Evolutionary conservation across 2,888 invertebrate genomes (phyloP).

Genomic region (Eledone cirrhosa): DNA sequence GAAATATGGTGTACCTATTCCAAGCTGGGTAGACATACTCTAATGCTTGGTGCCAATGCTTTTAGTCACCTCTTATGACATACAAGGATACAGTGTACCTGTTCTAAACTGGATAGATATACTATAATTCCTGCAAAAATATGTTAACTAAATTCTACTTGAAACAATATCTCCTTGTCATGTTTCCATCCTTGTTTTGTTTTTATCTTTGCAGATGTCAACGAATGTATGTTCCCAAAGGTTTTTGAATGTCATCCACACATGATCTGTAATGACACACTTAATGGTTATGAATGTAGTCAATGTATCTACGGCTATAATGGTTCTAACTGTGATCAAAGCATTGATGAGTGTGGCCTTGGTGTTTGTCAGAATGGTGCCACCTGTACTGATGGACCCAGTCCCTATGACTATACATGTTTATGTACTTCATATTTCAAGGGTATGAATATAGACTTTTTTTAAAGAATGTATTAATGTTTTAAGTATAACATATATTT

Average conservation of each 20-base stretch:
- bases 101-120: too few relatives aligned
- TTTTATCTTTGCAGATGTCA: constrained; percentile 34
- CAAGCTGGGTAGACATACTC: too few relatives aligned
- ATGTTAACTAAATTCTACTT: too few relatives aligned
- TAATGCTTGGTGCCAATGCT: too few relatives aligned
- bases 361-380: constrained; percentile 20
- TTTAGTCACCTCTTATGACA: too few relatives aligned
- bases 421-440: background rate
- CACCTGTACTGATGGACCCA: background rate
- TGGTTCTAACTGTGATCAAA: constrained; percentile 33
- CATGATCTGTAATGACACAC: constrained; percentile 32
- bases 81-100: too few relatives aligned
- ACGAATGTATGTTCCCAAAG: constrained; percentile 35
- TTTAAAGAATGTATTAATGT: background rate
- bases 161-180: too few relatives aligned
- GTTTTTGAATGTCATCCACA: constrained; percentile 32
- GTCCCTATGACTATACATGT: constrained; percentile 24
- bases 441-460: background rate
- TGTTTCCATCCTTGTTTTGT: too few relatives aligned
- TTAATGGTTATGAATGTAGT: constrained; percentile 33
- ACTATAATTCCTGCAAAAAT: too few relatives aligned
- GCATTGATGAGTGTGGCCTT: constrained; percentile 29
- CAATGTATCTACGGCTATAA: constrained; percentile 34
- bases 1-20: too few relatives aligned
- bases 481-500: too few relatives aligned